These are phyloP conservation scores for Pegoplata infirma DNA, from an alignment of 2,888 invertebrate species.

Conservation along the genomic window DNA sequence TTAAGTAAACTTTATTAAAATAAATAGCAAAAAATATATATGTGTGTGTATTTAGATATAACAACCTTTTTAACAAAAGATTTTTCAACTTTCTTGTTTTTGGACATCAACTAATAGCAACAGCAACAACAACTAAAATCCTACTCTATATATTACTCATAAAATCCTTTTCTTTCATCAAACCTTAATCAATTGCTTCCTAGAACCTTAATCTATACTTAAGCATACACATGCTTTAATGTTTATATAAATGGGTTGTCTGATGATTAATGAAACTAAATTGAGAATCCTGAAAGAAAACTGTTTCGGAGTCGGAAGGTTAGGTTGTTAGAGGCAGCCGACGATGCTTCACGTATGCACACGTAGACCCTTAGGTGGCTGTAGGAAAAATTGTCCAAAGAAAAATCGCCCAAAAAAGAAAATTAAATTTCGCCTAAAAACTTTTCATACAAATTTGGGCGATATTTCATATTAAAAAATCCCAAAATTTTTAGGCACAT, in stretches of 20 bases:
- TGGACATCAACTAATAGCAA: slow-evolving; percentile 12
- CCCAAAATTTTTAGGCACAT: no score
- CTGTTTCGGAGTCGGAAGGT: no score
- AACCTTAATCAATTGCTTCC: slow-evolving; percentile 52
- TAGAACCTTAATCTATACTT: slow-evolving; percentile 37
- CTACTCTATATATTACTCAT: slow-evolving; percentile 10
- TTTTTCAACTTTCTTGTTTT: neutral
- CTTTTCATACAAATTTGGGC: no score
- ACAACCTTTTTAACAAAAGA: slow-evolving; percentile 25
- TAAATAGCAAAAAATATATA: neutral
- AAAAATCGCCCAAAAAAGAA: no score
- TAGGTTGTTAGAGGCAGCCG: no score
- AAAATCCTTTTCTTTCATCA: slow-evolving; percentile 51
- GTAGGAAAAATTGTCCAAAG: no score
- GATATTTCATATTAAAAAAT: no score
- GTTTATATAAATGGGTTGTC: neutral
- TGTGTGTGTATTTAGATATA: no score
- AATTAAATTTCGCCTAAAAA: no score
- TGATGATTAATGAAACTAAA: neutral
- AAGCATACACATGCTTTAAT: slow-evolving; percentile 3
- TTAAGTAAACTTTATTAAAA: slow-evolving; percentile 15
- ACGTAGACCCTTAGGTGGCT: no score
- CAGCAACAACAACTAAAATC: neutral
- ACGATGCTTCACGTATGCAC: no score
- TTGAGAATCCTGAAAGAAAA: no score